phyloP scores from a whole-genome alignment of 2,113 vertebrate genomes.

The Ploceus nigricollis region DNA sequence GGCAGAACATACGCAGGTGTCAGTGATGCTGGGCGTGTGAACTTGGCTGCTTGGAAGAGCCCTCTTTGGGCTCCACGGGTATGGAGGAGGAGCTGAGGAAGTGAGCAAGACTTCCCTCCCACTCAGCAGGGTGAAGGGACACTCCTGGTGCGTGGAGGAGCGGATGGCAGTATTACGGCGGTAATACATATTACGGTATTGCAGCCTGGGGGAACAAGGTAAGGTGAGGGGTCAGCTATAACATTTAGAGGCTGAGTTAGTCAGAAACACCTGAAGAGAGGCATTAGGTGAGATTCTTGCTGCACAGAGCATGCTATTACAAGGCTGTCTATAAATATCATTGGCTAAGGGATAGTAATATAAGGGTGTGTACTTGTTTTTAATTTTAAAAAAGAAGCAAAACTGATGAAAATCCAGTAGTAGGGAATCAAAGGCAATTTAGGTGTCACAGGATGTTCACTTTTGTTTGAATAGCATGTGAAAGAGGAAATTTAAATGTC shows the following conservation, averaged over 20 bases:
- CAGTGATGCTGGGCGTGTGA: not conserved
- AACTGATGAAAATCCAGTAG: not conserved
- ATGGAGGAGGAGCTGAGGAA: not conserved
- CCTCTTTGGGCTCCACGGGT: not conserved
- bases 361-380: not conserved
- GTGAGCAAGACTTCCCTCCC: accelerated
- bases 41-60: not conserved
- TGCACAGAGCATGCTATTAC: accelerated
- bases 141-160: not conserved
- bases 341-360: not conserved
- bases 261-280: not conserved
- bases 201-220: not conserved
- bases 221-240: accelerated
- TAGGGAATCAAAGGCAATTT: not conserved
- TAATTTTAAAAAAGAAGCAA: not conserved
- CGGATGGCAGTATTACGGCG: accelerated
- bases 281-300: not conserved
- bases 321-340: not conserved
- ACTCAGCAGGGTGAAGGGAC: not conserved
- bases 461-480: not conserved
- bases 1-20: not conserved
- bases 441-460: not conserved
- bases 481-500: not conserved
- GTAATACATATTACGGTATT: too few species aligned
- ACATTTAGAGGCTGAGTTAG: too few species aligned